Evolutionary conservation across 2,113 vertebrate genomes (phyloP), one percentile per base, ranked within the genome.

Genomic region (Neotragus pygmaeus): DNA sequence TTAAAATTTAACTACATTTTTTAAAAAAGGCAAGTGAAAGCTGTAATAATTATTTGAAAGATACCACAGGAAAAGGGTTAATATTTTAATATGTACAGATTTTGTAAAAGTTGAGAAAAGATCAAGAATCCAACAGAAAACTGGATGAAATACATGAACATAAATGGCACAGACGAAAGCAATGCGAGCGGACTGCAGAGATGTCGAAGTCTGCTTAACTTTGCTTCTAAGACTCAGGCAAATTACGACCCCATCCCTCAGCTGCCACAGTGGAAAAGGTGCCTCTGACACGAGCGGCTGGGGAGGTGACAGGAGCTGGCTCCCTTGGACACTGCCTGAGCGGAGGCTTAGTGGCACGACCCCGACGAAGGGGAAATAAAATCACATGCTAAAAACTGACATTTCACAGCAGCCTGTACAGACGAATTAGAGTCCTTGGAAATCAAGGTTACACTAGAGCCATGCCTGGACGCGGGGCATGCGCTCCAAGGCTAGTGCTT

Each of bases 271-370:
- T 0, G 25, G 57, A 57, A 17, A 10, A 10, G 6, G 45, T 15
- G 1, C 13, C 36, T 55, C 5, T 3, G 33, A 6, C 30, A 25
- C 0, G 2, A 0, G 39, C 17, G 5, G 51, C 1, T 2, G 39
- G 39, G 2, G 13, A 33, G 27, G 30, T 1, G 4, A 17, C 8
- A 14, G 66, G 39, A n/a, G 7, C 15, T 5, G 6, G 39, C 1
- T 6, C 16, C 28, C 66, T 25, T 1, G 0, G 10, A 1, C 45
- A 17, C 53, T 19, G n/a, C 15, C 28, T 8, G 25, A 36, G 45
- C 0, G 7, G 21, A 9, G 2, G 6, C 39, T 0, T 13, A 9
- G 28, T 0, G 17, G 13, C 2, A 8, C 14, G 0, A 7, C 2
- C 5, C 49, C 51, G 0, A 0, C 0, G 45, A 27, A 33, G 9